A percentile compares a stretch with the other conserved stretches of the same genome.
Conservation (phyloP, 2,888 invertebrate species). For the Thereva nobilitata region DNA sequence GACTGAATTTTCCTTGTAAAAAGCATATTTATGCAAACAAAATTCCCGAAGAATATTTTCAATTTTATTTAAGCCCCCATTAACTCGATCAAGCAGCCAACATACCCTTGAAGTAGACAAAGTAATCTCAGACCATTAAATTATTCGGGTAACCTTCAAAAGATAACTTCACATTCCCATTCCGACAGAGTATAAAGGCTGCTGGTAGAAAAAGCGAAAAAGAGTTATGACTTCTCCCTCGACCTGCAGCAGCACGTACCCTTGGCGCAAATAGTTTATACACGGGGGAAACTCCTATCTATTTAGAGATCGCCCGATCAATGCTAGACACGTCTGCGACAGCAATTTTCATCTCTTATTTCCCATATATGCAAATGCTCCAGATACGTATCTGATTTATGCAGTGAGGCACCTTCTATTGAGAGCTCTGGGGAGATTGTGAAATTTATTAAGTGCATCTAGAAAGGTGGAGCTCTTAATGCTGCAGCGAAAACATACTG, state of each 20-base stretch:
- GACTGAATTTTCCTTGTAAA: no score
- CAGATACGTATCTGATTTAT: conserved; percentile 31
- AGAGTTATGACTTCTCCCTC: not conserved
- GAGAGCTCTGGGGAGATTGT: conserved; percentile 21
- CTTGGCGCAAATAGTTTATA: not conserved
- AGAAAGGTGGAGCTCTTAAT: conserved; percentile 23
- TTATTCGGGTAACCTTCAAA: conserved; percentile 26
- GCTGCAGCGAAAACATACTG: conserved; percentile 15
- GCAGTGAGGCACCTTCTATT: conserved; percentile 27
- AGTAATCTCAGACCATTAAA: conserved; percentile 16
- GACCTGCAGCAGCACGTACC: not conserved
- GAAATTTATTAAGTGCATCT: conserved; percentile 31
- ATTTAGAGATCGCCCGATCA: conserved; percentile 28
- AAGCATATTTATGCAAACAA: no score
- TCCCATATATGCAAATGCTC: conserved; percentile 31
- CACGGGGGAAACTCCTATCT: conserved; percentile 20
- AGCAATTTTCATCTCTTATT: conserved; percentile 7
- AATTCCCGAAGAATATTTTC: no score
- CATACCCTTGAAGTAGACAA: conserved; percentile 12
- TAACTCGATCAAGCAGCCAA: no score
- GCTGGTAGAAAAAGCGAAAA: conserved; percentile 18
- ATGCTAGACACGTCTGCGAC: conserved; percentile 30
- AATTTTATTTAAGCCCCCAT: no score
- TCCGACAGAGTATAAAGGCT: conserved; percentile 15
- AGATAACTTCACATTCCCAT: conserved; percentile 11